Evolutionary conservation across 2,888 invertebrate species (phyloP).

Genomic region (Agonum fuliginosum): DNA sequence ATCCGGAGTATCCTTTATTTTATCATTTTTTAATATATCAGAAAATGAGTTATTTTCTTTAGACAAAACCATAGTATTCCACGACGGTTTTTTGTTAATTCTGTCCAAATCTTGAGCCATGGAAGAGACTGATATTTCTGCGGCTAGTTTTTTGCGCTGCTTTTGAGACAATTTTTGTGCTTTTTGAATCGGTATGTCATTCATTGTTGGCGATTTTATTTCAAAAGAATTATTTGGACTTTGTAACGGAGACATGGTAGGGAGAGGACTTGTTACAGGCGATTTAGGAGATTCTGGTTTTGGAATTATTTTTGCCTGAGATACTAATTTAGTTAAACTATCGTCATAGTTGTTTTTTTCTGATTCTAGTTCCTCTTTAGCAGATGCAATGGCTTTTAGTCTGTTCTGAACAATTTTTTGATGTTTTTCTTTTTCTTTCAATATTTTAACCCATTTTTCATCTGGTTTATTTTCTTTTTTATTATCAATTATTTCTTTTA

Average conservation of each 20-base stretch:
- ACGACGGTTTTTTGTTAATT: conserved; percentile 37
- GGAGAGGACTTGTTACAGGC: neutral
- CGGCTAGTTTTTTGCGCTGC: conserved; percentile 73
- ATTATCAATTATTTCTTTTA: conserved; percentile 37
- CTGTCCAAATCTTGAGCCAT: conserved; percentile 38
- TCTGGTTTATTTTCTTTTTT: conserved; percentile 64
- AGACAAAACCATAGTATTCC: conserved; percentile 37
- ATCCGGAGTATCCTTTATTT: conserved; percentile 71
- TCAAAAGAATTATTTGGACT: conserved; percentile 14
- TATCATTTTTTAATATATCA: conserved; percentile 49
- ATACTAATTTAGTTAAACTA: conserved; percentile 69
- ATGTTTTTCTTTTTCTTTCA: conserved; percentile 73
- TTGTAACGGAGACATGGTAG: neutral
- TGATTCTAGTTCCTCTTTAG: conserved; percentile 71
- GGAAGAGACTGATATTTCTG: conserved; percentile 6
- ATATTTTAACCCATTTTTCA: conserved; percentile 73
- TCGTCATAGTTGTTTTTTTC: conserved; percentile 70
- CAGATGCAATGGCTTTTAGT: conserved; percentile 72
- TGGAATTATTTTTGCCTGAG: conserved; percentile 27
- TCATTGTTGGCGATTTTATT: conserved; percentile 32
- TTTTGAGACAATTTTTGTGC: conserved; percentile 78
- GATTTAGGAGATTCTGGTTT: conserved; percentile 18
- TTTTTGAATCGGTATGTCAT: conserved; percentile 64
- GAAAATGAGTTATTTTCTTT: conserved; percentile 47
- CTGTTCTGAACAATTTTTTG: conserved; percentile 74